Conservation (phyloP, 2,113 vertebrate genomes). For the Clarias macrocephalus region DNA sequence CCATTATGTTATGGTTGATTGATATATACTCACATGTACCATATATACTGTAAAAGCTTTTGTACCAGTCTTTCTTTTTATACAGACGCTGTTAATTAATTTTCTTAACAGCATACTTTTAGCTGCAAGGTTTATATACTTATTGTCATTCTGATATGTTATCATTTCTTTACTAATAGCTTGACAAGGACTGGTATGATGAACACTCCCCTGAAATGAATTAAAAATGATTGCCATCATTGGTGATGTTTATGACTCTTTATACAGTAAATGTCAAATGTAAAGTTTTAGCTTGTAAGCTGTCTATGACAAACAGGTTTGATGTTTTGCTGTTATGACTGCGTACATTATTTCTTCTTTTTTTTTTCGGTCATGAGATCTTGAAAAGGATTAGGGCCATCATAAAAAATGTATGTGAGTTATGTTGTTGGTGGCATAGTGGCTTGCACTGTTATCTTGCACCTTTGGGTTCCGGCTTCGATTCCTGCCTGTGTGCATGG, state of each 20-base stretch:
- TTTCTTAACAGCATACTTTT: not conserved
- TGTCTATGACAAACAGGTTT: too few species aligned
- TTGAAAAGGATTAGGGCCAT: too few species aligned
- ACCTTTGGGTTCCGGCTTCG: too few species aligned
- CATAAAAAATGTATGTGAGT: too few species aligned
- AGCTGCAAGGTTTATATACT: not conserved
- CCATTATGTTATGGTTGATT: too few species aligned
- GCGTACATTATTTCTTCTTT: too few species aligned
- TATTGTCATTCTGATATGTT: not conserved
- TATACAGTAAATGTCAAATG: not conserved
- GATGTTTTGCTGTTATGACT: too few species aligned
- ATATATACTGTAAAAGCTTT: not conserved
- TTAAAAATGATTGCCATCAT: not conserved
- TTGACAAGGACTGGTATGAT: not conserved
- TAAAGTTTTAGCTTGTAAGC: not conserved
- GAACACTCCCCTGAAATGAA: not conserved
- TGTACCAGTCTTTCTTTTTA: not conserved
- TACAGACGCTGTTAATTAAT: not conserved
- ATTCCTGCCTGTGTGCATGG: too few species aligned
- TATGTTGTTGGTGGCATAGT: too few species aligned
- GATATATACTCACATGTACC: too few species aligned
- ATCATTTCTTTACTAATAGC: not conserved
- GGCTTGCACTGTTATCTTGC: too few species aligned
- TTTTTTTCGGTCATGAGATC: not conserved
- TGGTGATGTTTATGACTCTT: not conserved